Evolutionary conservation across 2,888 invertebrate species (phyloP).

Genomic region (Rotaria sp.): DNA sequence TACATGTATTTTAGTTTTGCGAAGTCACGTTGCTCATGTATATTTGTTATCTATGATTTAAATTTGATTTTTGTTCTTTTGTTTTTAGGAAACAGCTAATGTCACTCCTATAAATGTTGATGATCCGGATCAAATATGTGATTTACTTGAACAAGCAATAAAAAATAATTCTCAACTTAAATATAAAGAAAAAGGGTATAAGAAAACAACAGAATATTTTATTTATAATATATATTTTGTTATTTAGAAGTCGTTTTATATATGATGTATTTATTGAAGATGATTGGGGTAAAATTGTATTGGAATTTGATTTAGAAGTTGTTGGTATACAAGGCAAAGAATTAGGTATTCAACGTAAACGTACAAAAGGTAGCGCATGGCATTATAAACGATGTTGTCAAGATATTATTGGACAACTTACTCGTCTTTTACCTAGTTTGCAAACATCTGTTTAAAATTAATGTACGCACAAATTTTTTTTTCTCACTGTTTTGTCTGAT

Average conservation of each 20-base stretch:
- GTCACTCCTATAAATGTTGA: background rate
- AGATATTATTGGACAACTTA: conserved; percentile 34
- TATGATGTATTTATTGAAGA: conserved; percentile 56
- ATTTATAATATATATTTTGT: background rate
- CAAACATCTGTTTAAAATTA: conserved; percentile 11
- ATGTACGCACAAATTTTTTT: background rate
- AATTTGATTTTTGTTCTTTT: background rate
- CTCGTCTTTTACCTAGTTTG: background rate
- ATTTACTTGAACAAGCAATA: conserved; percentile 28
- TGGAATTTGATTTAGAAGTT: conserved; percentile 69
- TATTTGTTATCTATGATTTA: too few relatives aligned
- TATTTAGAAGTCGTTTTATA: background rate
- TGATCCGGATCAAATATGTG: background rate
- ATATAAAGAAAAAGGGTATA: conserved; percentile 24
- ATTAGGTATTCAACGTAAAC: conserved; percentile 65
- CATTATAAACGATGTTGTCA: conserved; percentile 63
- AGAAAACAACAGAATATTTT: background rate
- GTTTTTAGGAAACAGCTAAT: conserved; percentile 22
- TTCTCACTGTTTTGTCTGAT: background rate
- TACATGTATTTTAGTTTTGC: too few relatives aligned
- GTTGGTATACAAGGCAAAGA: conserved; percentile 54
- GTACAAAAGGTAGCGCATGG: conserved; percentile 72
- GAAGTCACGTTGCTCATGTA: too few relatives aligned
- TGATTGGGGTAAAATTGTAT: conserved; percentile 55
- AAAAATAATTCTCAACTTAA: conserved; percentile 17